Conservation (phyloP, 2,797 vertebrate species). For the Lerista edwardsae region DNA sequence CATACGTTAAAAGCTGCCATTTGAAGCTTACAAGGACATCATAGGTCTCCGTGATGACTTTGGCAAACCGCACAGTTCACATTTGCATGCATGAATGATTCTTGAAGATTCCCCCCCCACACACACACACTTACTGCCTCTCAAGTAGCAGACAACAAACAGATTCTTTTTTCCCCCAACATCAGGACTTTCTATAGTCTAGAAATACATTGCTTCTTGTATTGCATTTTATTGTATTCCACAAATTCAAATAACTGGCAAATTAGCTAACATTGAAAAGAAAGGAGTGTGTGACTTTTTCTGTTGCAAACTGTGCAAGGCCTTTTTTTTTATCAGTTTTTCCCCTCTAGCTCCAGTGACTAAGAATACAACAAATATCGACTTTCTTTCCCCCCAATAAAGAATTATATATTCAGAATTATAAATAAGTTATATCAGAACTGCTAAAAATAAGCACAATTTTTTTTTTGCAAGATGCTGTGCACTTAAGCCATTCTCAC, state of each 20-base stretch:
- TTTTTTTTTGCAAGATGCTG: neutral
- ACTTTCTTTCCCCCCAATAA: neutral
- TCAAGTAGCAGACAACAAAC: neutral
- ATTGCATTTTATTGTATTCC: slow-evolving; percentile 9
- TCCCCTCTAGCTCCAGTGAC: neutral
- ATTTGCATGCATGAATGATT: slow-evolving; percentile 29
- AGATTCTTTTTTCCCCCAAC: slow-evolving; percentile 31
- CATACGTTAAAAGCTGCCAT: slow-evolving; percentile 38
- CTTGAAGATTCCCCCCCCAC: neutral
- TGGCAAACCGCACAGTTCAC: slow-evolving; percentile 15
- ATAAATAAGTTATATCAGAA: neutral
- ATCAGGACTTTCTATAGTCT: slow-evolving; percentile 13
- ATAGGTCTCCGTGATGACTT: slow-evolving; percentile 12
- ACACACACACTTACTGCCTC: no score
- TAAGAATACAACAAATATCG: neutral
- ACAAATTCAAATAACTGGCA: slow-evolving; percentile 16
- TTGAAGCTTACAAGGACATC: neutral
- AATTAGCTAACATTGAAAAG: slow-evolving; percentile 3
- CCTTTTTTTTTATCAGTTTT: neutral
- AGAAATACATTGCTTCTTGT: neutral
- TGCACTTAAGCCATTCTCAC: neutral
- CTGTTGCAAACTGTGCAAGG: neutral
- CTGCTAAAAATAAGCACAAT: neutral
- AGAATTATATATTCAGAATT: no score
- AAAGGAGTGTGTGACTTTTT: neutral